These are phyloP conservation scores for Allacma fusca DNA, from an alignment of 2,888 invertebrate genomes.

Conservation along the genomic window DNA sequence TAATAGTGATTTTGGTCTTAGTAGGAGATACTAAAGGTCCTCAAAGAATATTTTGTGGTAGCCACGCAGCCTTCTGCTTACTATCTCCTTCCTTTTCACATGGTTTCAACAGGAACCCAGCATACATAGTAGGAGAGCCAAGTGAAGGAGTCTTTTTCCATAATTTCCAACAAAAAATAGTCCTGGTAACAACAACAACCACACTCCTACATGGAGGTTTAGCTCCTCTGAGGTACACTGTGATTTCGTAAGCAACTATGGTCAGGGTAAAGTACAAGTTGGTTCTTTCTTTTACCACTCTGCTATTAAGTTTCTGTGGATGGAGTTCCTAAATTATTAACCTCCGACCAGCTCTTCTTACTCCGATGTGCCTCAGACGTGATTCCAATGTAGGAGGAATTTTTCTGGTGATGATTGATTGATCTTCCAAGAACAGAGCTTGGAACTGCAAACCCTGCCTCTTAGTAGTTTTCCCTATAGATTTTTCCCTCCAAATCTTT, in stretches of 20 bases:
- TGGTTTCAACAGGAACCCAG: neutral
- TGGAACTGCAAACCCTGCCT: neutral
- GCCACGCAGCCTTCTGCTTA: slow-evolving; percentile 29
- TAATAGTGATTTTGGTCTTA: no score
- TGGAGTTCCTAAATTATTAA: neutral
- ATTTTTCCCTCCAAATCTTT: no score
- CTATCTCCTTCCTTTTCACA: slow-evolving; percentile 19
- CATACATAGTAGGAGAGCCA: neutral
- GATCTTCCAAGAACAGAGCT: neutral
- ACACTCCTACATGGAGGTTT: neutral
- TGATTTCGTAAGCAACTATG: neutral
- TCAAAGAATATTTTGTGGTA: slow-evolving; percentile 5
- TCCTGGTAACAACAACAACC: neutral
- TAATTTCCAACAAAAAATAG: neutral
- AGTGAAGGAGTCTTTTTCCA: neutral
- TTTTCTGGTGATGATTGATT: neutral
- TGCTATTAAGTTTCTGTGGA: neutral
- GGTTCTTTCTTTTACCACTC: neutral
- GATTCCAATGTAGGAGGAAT: neutral
- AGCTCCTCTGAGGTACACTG: neutral
- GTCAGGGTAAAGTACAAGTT: neutral
- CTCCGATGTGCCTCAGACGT: neutral
- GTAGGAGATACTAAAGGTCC: no score
- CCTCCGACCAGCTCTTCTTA: neutral
- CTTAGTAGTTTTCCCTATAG: no score